These are phyloP conservation scores for Diadophis punctatus DNA, from an alignment of 2,113 vertebrate genomes.

Conservation along the genomic window DNA sequence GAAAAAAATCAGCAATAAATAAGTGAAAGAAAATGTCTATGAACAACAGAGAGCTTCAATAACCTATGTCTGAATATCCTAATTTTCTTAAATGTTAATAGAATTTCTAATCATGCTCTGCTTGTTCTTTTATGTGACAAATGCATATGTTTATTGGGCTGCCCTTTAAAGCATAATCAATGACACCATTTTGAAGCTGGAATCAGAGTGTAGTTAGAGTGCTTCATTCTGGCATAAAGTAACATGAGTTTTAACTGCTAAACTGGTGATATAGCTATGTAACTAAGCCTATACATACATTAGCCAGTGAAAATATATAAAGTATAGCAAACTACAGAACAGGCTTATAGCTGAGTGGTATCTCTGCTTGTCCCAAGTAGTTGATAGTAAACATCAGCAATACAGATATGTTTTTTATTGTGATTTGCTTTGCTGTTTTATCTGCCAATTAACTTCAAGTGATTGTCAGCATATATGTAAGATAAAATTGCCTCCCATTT, in stretches of 20 bases:
- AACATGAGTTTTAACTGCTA: not conserved
- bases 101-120: not conserved
- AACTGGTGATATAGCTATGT: not conserved
- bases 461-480: not conserved
- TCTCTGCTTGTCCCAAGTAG: not conserved
- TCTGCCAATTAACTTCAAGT: not conserved
- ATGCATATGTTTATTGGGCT: not conserved
- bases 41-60: not conserved
- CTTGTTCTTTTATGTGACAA: not conserved
- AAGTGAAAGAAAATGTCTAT: not conserved
- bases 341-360: not conserved
- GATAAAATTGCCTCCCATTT: not conserved
- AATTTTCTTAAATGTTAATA: not conserved
- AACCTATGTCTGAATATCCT: not conserved
- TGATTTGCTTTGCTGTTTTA: not conserved
- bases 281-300: not conserved
- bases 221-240: not conserved
- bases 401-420: not conserved
- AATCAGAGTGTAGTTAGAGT: not conserved
- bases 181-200: not conserved
- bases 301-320: not conserved
- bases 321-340: not conserved
- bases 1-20: not conserved
- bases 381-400: not conserved
- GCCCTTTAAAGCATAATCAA: not conserved